These are phyloP conservation scores for Serrognathus titanus DNA, from an alignment of 2,888 invertebrate species.

Conservation along the genomic window DNA sequence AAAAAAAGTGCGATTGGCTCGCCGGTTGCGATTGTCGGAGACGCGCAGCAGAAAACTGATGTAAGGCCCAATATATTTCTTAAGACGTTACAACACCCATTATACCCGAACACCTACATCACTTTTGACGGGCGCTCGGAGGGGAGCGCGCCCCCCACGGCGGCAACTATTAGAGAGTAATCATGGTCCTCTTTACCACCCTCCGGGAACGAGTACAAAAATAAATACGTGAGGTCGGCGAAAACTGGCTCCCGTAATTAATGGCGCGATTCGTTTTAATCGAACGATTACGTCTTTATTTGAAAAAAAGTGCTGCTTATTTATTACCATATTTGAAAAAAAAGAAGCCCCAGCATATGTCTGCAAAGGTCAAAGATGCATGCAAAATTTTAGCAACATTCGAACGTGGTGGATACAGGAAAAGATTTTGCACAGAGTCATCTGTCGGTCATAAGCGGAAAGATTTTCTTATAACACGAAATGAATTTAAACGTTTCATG, in stretches of 20 bases:
- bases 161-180: slow-evolving; percentile 25
- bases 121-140: slow-evolving; percentile 28
- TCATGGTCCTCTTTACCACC: slow-evolving; percentile 19
- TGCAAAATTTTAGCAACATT: too few species aligned
- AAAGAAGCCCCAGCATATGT: too few species aligned
- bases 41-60: background rate
- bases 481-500: too few species aligned
- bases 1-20: background rate
- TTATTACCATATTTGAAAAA: too few species aligned
- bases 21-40: background rate
- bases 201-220: slow-evolving; percentile 9
- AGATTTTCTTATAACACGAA: too few species aligned
- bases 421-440: too few species aligned
- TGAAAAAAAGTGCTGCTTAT: too few species aligned
- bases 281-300: too few species aligned
- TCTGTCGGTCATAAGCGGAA: too few species aligned
- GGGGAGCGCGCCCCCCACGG: slow-evolving; percentile 25
- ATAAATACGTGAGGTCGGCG: slow-evolving; percentile 15
- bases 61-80: slow-evolving; percentile 16
- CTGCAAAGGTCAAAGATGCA: too few species aligned
- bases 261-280: slow-evolving; percentile 7
- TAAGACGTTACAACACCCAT: slow-evolving; percentile 23
- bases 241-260: slow-evolving; percentile 16
- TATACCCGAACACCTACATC: slow-evolving; percentile 27
- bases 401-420: too few species aligned